A percentile compares a stretch with the other conserved stretches of the same genome.
These are phyloP conservation scores for Alligator mississippiensis DNA, from an alignment of 2,113 vertebrate species.

Conservation along the genomic window DNA sequence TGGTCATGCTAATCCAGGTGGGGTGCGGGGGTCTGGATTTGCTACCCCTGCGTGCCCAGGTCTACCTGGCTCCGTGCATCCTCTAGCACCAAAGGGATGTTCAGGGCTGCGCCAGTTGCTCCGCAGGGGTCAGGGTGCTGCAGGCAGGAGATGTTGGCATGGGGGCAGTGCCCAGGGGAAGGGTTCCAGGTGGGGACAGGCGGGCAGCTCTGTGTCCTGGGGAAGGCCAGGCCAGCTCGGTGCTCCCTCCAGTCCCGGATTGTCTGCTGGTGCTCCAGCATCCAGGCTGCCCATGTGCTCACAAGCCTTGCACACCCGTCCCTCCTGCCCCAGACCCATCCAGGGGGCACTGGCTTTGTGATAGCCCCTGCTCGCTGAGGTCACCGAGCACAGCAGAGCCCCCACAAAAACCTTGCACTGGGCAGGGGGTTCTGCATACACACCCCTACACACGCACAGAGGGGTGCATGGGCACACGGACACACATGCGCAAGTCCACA, in stretches of 20 bases:
- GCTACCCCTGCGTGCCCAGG: not conserved
- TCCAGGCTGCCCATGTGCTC: not conserved
- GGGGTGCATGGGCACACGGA: too few species aligned
- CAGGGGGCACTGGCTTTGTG: not conserved
- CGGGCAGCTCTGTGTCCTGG: too few species aligned
- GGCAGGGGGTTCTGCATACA: too few species aligned
- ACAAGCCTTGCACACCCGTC: not conserved
- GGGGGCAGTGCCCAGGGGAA: too few species aligned
- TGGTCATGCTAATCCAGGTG: not conserved
- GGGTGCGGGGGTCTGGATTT: not conserved
- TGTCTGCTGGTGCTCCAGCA: not conserved
- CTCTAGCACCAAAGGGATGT: not conserved
- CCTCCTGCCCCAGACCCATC: not conserved
- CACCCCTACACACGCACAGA: too few species aligned
- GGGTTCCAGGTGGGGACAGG: too few species aligned
- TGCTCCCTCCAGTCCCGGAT: too few species aligned
- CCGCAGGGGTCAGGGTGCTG: not conserved
- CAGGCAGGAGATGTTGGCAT: not conserved
- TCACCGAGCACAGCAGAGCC: too few species aligned
- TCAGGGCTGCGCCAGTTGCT: not conserved
- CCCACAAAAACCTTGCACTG: too few species aligned
- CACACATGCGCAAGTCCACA: too few species aligned
- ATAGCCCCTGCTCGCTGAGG: not conserved
- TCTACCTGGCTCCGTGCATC: not conserved
- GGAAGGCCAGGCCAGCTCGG: too few species aligned